Evolutionary conservation across 2,888 invertebrate genomes (phyloP).

Genomic region (Nysson spinosus): DNA sequence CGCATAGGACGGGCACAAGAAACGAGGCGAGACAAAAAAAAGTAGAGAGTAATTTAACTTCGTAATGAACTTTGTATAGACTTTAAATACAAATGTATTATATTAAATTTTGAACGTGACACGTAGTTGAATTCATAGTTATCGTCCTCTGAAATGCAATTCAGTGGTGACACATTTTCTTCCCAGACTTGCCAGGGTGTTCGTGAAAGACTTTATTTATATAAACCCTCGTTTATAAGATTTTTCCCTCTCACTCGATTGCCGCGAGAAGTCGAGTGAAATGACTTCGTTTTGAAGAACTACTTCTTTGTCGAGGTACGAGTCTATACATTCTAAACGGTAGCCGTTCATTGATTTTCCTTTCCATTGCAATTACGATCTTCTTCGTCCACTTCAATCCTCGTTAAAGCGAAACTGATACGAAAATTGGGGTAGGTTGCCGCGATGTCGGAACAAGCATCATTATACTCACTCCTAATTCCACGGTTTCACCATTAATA

Average conservation of each 20-base stretch:
- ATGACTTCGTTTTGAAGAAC: conserved; percentile 18
- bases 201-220: conserved; percentile 11
- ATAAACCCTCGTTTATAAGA: too few species aligned
- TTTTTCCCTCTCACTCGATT: not conserved
- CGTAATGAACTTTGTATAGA: conserved; percentile 19
- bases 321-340: conserved; percentile 19
- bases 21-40: not conserved
- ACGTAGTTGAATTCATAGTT: not conserved
- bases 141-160: not conserved
- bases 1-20: not conserved
- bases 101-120: conserved; percentile 13
- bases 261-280: conserved; percentile 6
- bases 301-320: conserved; percentile 5
- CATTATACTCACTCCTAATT: too few species aligned
- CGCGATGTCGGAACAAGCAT: not conserved
- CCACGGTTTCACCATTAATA: too few species aligned
- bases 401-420: too few species aligned
- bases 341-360: conserved; percentile 16
- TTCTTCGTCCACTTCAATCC: conserved; percentile 20
- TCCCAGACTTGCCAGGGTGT: not conserved
- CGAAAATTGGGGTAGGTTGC: too few species aligned
- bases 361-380: conserved; percentile 23
- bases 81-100: conserved; percentile 22
- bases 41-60: conserved; percentile 36
- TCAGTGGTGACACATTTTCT: conserved; percentile 10